phyloP scores from a whole-genome alignment of 92 coral and sea anemone species.

The Diadumene lineata region DNA sequence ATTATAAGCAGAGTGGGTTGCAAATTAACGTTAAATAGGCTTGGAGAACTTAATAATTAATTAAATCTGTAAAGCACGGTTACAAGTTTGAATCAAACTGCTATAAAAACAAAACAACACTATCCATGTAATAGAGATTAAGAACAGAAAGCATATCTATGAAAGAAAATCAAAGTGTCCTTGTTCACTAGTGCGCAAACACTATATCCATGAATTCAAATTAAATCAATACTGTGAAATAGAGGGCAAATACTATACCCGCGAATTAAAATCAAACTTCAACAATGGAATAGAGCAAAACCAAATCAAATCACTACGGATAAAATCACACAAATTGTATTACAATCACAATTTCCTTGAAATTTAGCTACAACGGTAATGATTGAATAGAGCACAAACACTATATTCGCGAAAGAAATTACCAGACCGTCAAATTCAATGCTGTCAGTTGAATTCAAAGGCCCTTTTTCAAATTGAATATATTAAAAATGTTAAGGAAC shows the following conservation, averaged over 20 bases:
- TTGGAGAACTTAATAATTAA: neutral
- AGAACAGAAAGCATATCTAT: neutral
- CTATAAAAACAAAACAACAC: neutral
- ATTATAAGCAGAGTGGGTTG: neutral
- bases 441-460: no score
- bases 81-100: neutral
- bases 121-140: neutral
- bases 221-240: neutral
- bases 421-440: no score
- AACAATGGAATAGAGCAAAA: neutral
- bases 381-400: neutral
- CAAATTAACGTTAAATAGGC: neutral
- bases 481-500: no score
- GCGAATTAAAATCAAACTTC: neutral
- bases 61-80: neutral
- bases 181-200: neutral
- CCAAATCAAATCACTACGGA: neutral
- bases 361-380: neutral
- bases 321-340: no score
- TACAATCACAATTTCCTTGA: neutral
- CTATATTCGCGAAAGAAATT: neutral
- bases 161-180: neutral
- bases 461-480: no score
- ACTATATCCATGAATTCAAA: neutral
- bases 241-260: neutral